These are phyloP conservation scores for Trachelus tabidus DNA, from an alignment of 2,888 invertebrate genomes.

Conservation along the genomic window DNA sequence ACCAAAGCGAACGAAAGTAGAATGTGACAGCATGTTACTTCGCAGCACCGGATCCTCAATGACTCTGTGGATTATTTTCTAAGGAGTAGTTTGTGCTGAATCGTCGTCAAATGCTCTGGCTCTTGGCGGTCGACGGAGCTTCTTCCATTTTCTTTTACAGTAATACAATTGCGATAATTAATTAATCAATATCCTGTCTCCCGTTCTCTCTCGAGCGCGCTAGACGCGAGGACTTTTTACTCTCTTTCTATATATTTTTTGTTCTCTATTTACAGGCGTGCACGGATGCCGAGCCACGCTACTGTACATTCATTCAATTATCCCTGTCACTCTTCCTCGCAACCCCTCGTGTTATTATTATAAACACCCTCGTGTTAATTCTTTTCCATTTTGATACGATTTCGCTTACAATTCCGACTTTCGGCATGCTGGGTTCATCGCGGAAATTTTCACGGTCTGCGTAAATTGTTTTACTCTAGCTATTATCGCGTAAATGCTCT, in stretches of 20 bases:
- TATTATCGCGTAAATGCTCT: neutral
- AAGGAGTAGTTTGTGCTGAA: neutral
- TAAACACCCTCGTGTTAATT: neutral
- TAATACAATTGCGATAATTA: neutral
- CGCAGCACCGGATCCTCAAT: neutral
- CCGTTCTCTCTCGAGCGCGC: neutral
- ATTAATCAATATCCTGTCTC: neutral
- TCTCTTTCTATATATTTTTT: neutral
- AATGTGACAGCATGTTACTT: neutral
- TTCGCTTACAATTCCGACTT: neutral
- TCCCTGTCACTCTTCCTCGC: neutral
- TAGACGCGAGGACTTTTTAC: neutral
- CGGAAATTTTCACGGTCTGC: neutral
- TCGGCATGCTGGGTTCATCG: neutral
- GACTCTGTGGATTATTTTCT: neutral
- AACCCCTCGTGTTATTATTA: constrained; percentile 1
- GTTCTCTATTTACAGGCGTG: neutral
- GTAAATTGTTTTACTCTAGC: neutral
- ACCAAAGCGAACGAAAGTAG: neutral
- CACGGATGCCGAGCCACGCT: neutral
- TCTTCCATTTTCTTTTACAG: neutral
- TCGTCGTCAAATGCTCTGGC: neutral
- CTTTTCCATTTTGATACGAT: neutral
- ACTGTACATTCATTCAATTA: constrained; percentile 18
- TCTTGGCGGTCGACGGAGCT: neutral